These are phyloP conservation scores for Eupristina koningsbergeri DNA, from an alignment of 1,140 invertebrate species.

Conservation along the genomic window DNA sequence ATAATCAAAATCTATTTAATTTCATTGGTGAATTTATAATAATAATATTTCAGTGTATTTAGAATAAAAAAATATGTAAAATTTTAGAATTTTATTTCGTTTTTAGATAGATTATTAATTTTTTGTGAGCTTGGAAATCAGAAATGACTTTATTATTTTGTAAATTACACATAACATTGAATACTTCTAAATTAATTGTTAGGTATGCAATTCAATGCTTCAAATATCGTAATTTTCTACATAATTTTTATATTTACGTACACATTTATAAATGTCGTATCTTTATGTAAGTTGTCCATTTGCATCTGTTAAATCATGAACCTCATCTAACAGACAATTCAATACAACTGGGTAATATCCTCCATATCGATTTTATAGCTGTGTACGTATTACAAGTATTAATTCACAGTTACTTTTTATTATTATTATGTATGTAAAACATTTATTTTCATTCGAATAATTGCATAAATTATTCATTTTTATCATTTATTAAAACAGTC, in stretches of 20 bases:
- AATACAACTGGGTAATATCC: not conserved
- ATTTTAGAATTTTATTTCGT: not conserved
- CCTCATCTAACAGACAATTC: not conserved
- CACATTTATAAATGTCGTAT: not conserved
- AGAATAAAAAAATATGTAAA: too few species aligned
- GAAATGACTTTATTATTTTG: not conserved
- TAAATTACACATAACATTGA: not conserved
- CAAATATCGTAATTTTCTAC: not conserved
- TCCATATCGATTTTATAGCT: slow-evolving; percentile 5
- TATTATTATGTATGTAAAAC: not conserved
- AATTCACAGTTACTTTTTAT: not conserved
- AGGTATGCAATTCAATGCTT: not conserved
- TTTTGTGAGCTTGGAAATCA: not conserved
- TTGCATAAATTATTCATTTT: not conserved
- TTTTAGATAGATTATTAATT: not conserved
- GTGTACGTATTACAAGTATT: not conserved
- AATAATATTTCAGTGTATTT: too few species aligned
- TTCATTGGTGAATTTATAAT: too few species aligned
- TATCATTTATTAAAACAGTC: not conserved
- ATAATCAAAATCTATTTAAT: too few species aligned
- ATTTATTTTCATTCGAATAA: not conserved
- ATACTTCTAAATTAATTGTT: not conserved
- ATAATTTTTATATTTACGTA: not conserved
- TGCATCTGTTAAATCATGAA: not conserved
- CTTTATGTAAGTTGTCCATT: not conserved